phyloP scores from a whole-genome alignment of 2,797 vertebrate species.

The Rhinoraja longicauda region DNA sequence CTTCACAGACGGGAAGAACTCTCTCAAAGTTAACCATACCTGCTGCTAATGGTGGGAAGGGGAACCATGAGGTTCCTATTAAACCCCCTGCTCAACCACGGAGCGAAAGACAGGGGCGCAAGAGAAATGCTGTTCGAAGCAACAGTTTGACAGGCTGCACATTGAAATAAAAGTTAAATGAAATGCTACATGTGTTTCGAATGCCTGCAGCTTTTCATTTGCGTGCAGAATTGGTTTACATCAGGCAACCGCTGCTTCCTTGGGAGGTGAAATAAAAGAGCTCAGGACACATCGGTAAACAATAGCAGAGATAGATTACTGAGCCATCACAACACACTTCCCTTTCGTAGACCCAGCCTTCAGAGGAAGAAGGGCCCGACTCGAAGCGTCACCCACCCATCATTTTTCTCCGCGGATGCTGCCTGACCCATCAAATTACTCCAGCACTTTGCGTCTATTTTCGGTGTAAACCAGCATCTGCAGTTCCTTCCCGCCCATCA shows the following conservation, averaged over 20 bases:
- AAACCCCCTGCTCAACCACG: rapidly evolving
- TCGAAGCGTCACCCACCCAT: no score
- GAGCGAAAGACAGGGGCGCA: rapidly evolving
- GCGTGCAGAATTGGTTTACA: conserved; percentile 35
- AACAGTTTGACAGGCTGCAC: not conserved
- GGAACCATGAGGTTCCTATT: not conserved
- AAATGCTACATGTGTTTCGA: conserved; percentile 42
- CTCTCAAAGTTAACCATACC: not conserved
- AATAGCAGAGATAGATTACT: not conserved
- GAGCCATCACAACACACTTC: not conserved
- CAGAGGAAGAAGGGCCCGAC: no score
- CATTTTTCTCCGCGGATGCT: no score
- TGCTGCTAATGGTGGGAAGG: not conserved
- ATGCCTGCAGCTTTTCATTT: conserved; percentile 43
- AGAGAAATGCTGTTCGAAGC: conserved; percentile 40
- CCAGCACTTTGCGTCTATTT: no score
- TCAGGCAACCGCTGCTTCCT: conserved; percentile 45
- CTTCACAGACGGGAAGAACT: not conserved
- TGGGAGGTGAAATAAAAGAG: conserved; percentile 10
- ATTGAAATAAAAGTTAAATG: not conserved
- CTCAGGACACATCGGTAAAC: not conserved
- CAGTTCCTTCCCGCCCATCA: no score
- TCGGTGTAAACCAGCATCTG: no score
- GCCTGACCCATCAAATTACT: no score
- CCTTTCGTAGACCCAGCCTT: not conserved